These are phyloP conservation scores for Calonectris borealis DNA, from an alignment of 2,113 vertebrate species.

Conservation along the genomic window DNA sequence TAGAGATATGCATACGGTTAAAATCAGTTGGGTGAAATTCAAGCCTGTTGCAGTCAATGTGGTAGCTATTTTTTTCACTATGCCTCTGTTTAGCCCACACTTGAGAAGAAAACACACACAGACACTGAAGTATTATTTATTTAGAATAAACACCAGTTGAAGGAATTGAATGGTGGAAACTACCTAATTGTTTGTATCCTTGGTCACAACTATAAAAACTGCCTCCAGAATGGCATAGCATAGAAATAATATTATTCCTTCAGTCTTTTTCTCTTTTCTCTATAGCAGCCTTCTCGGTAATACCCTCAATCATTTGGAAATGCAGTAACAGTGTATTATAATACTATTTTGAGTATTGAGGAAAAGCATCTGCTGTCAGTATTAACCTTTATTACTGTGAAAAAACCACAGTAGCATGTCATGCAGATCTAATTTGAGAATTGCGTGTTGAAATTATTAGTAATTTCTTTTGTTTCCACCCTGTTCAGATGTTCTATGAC, in stretches of 20 bases:
- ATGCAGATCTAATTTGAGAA: slow-evolving; percentile 24
- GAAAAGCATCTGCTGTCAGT: background rate
- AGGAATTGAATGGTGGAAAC: background rate
- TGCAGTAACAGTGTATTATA: background rate
- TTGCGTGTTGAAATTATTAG: background rate
- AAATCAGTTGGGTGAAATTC: background rate
- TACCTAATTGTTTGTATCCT: background rate
- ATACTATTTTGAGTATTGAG: background rate
- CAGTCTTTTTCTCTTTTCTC: background rate
- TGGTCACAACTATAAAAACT: background rate
- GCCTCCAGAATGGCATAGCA: background rate
- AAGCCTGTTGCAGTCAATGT: background rate
- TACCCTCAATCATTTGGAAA: background rate
- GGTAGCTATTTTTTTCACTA: slow-evolving; percentile 31
- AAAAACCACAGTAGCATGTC: background rate
- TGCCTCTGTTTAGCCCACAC: slow-evolving; percentile 1
- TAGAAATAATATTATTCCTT: background rate
- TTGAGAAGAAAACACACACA: slow-evolving; percentile 32
- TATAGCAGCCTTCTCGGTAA: background rate
- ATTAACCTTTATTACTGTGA: background rate
- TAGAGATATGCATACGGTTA: background rate
- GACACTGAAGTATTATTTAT: background rate
- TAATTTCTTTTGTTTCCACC: slow-evolving; percentile 17
- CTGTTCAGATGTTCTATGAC: background rate
- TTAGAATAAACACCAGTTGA: slow-evolving; percentile 7